These are phyloP conservation scores for Dolichopus griseipennis DNA, from an alignment of 2,888 invertebrate genomes.

Conservation along the genomic window DNA sequence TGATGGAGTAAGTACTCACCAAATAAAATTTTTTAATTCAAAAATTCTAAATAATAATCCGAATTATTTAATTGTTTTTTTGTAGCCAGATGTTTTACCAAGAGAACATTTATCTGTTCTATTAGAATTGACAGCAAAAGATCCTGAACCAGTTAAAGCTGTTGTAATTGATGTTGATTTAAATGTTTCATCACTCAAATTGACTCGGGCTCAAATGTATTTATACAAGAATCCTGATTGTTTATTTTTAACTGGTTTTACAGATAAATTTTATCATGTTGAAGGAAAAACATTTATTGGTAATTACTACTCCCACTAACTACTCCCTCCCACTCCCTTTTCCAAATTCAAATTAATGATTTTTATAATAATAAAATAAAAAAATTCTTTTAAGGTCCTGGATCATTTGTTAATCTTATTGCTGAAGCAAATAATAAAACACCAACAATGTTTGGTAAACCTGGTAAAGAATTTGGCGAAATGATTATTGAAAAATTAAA, in stretches of 20 bases:
- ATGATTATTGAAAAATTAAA: slow-evolving; percentile 30
- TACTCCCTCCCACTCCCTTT: too few relatives aligned
- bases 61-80: background rate
- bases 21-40: slow-evolving; percentile 7
- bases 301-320: too few relatives aligned
- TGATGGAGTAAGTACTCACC: slow-evolving; percentile 34
- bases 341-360: background rate
- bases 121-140: slow-evolving; percentile 30
- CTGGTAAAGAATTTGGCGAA: slow-evolving; percentile 38
- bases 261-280: slow-evolving; percentile 40
- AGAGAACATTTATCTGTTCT: slow-evolving; percentile 20
- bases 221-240: slow-evolving; percentile 43
- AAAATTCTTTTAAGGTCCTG: slow-evolving; percentile 32
- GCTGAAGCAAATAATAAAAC: slow-evolving; percentile 34
- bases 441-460: slow-evolving; percentile 44
- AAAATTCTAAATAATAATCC: too few relatives aligned
- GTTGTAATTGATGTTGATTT: slow-evolving; percentile 46
- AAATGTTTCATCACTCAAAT: slow-evolving; percentile 40
- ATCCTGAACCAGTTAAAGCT: slow-evolving; percentile 42
- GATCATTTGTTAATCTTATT: slow-evolving; percentile 38
- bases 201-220: slow-evolving; percentile 43
- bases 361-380: background rate
- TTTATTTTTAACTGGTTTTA: slow-evolving; percentile 41
- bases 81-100: background rate
- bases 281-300: slow-evolving; percentile 38